Conservation (phyloP, 1,140 invertebrate genomes). For the Drosophila subpulchrella region DNA sequence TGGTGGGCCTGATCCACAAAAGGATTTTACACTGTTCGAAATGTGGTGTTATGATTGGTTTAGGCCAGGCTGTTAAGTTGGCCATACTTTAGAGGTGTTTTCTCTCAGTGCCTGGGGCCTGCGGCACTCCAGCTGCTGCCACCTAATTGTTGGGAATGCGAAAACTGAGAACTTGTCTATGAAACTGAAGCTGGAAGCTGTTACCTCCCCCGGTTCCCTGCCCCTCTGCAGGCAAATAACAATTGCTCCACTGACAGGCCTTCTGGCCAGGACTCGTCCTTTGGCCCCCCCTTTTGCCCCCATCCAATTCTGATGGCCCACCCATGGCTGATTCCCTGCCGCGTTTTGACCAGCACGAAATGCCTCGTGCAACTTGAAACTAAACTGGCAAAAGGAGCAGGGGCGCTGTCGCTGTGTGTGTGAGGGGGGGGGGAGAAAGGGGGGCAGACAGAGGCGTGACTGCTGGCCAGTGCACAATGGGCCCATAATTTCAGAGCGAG, state of each 20-base stretch:
- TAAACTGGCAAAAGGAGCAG: constrained; percentile 28
- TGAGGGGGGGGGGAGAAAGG: not conserved
- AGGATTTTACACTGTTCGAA: constrained; percentile 26
- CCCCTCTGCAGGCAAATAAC: constrained; percentile 66
- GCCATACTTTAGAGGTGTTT: not conserved
- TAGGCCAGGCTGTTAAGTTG: not conserved
- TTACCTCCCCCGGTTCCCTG: constrained; percentile 3
- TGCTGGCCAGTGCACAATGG: constrained; percentile 61
- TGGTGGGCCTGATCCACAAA: constrained; percentile 8
- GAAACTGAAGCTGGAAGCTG: constrained; percentile 45
- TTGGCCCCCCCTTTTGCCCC: not conserved
- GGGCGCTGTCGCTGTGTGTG: no score
- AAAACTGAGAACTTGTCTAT: constrained; percentile 72
- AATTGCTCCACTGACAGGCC: constrained; percentile 78
- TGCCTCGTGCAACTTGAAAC: constrained; percentile 78
- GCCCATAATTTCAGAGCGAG: constrained; percentile 72
- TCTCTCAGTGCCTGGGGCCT: constrained; percentile 18
- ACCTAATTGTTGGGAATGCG: constrained; percentile 77
- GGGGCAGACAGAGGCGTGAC: constrained; percentile 26
- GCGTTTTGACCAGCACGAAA: constrained; percentile 79
- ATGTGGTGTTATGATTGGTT: not conserved
- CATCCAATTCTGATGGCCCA: not conserved
- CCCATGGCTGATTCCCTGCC: constrained; percentile 47
- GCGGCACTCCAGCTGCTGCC: constrained; percentile 67
- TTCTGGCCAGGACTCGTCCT: constrained; percentile 40